Evolutionary conservation across 2,888 invertebrate species (phyloP), one percentile per base, ranked within the genome.

Genomic region (Aporophyla lueneburgensis): DNA sequence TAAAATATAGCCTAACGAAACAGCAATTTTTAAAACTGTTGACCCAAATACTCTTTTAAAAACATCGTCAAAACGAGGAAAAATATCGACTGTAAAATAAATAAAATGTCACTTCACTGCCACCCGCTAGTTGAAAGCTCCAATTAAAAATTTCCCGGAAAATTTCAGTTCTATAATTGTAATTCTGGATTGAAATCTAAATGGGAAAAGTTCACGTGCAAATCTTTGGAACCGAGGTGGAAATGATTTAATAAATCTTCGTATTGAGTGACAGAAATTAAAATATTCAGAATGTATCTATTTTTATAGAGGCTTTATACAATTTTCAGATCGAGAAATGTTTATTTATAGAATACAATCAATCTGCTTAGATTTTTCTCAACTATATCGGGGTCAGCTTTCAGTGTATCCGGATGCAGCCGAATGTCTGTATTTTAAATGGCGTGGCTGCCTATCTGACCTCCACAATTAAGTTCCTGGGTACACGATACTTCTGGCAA

Each of bases 161-260:
- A 75, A 67, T 49, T 71, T 78, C 59, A 63, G 66, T 74, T 83
- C 61, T 72, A 49, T 74, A 80, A 85, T 85, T 86, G 74, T 86
- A 78, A 85, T 75, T 66, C 77, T 49, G 56, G 71, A 86, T 85
- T 80, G 68, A 78, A 85, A 86, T 83, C 80, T 85, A 83, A 86
- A 83, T 85, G 80, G 78, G 59, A 78, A 82, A 86, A 85, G 72
- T 86, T 86, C 77, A 71, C 73, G 80, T 78, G 58, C 56, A 71
- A 71, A 83, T 74, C 65, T 62, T 61, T 54, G 33, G 70, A 59
- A 68, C 70, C 63, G 77, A 69, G 40, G 53, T 73, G 53, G 69
- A 78, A 78, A 73, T 75, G 67, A 83, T 80, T 85, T 56, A 80
- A 74, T 86, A 75, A 80, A 73, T 77, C 72, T 80, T 69, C 24